Evolutionary conservation across 2,797 vertebrate species (phyloP), one percentile per base, ranked within the genome.

Genomic region (Acrossocheilus wenchowensis): DNA sequence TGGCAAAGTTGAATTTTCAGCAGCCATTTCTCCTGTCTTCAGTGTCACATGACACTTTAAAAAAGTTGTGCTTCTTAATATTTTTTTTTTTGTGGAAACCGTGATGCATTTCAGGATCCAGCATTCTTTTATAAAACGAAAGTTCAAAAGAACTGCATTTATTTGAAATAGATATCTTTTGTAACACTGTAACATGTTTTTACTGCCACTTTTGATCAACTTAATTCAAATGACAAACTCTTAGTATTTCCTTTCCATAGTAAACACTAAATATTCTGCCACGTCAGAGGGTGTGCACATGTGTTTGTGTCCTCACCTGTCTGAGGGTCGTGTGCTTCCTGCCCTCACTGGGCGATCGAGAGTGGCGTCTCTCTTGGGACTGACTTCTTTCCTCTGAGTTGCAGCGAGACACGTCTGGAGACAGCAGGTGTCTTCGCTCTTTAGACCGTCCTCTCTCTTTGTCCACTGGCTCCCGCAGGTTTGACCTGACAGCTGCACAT

Each of bases 371-470:
- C 89, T 98, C 97, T 0, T 93, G 94, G 0, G 97, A 97, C 2
- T 95, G 96, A 87, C 96, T 97, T 86, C 97, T 95, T 90, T 99
- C 98, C 90, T 99, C 97, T 0, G 98, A 99, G 92, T 98, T 99
- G 89, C 98, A 99, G 86, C 98, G 97, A 26, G 98, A 99, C 86
- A 97, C 96, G 7, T 99, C 98, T 0, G 98, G 98, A 71, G 98
- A 99, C 87, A 99, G 94, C 83, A 99, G 96, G 86, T 98, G 98
- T 90, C 97, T 97, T 60, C 98, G 95, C 90, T 99, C 98, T 94
- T 98, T 99, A 45, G 98, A 99, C 62, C 98, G 94, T 0, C 98
- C 98, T 90, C 98, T 93, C 91, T 99, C 98, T 84, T 96, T 96
- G 92, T 96, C 97, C 0, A 95, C 96, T 0, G 96, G 95, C 84